Percentiles rank a stretch among this genome's conserved stretches.
Evolutionary conservation across 2,113 vertebrate genomes (phyloP).

Genomic region (Pseudolaguvia tuberculata): DNA sequence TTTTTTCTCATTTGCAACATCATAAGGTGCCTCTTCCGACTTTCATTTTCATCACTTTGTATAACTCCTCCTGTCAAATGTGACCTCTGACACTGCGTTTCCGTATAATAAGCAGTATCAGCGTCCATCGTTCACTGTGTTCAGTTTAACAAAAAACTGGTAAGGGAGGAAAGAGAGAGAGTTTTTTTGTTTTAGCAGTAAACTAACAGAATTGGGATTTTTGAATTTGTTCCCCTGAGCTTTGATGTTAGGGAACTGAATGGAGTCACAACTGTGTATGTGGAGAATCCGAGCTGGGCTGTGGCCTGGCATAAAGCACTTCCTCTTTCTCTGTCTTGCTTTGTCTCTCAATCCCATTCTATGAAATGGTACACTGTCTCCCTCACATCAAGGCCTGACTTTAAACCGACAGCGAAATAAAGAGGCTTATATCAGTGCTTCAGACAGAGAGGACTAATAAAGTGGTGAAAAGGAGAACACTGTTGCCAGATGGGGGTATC

Average conservation of each 20-base stretch:
- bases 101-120: neutral
- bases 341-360: constrained; percentile 8
- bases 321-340: constrained; percentile 7
- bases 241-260: constrained; percentile 44
- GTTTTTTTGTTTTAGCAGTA: neutral
- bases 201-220: neutral
- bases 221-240: constrained; percentile 37
- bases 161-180: constrained; percentile 34
- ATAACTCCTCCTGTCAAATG: neutral
- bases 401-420: neutral
- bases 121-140: neutral
- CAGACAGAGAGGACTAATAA: constrained; percentile 1
- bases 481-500: neutral
- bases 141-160: neutral
- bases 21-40: neutral
- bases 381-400: constrained; percentile 12
- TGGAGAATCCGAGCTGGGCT: constrained; percentile 21
- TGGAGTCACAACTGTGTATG: constrained; percentile 22
- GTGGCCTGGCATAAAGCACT: constrained; percentile 13
- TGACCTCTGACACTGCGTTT: constrained; percentile 8
- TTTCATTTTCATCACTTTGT: neutral
- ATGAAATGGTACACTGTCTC: constrained; percentile 33
- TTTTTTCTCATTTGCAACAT: neutral
- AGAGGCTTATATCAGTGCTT: neutral
- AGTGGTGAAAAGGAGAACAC: neutral